Conservation (phyloP, 2,113 vertebrate genomes). For the Euleptes europaea region DNA sequence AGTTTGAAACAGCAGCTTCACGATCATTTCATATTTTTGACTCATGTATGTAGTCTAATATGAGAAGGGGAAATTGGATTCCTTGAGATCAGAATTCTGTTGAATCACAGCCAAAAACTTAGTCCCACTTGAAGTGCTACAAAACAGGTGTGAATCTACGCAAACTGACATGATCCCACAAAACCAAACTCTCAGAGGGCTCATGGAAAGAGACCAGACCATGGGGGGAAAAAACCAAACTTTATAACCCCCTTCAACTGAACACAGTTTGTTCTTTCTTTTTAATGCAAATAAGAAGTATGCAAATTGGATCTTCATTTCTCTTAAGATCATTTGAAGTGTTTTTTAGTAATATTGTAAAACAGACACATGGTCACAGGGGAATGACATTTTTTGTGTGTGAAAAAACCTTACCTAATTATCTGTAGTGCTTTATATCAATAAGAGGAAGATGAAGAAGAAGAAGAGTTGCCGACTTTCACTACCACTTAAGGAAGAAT, state of each 20-base stretch:
- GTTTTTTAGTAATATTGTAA: conserved; percentile 27
- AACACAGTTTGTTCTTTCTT: conserved; percentile 21
- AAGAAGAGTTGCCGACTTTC: too few relatives aligned
- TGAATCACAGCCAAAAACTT: neutral
- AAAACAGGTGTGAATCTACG: neutral
- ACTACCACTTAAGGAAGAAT: too few relatives aligned
- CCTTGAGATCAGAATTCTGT: neutral
- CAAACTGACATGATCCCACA: neutral
- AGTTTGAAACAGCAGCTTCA: neutral
- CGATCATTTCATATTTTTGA: neutral
- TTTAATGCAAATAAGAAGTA: neutral
- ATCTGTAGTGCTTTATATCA: conserved; percentile 23
- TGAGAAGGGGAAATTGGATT: neutral
- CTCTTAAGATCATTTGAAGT: conserved; percentile 32
- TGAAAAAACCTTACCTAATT: neutral
- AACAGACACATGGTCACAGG: neutral
- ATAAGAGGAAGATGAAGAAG: too few relatives aligned
- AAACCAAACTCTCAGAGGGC: neutral
- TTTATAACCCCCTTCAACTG: conserved; percentile 34
- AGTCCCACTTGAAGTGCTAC: neutral
- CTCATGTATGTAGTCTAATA: neutral
- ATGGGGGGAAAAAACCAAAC: neutral
- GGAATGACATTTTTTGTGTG: neutral
- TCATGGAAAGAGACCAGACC: neutral
- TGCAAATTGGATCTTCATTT: conserved; percentile 26